Evolutionary conservation across 2,888 invertebrate species (phyloP).

Genomic region (Tenthredo mesomela): DNA sequence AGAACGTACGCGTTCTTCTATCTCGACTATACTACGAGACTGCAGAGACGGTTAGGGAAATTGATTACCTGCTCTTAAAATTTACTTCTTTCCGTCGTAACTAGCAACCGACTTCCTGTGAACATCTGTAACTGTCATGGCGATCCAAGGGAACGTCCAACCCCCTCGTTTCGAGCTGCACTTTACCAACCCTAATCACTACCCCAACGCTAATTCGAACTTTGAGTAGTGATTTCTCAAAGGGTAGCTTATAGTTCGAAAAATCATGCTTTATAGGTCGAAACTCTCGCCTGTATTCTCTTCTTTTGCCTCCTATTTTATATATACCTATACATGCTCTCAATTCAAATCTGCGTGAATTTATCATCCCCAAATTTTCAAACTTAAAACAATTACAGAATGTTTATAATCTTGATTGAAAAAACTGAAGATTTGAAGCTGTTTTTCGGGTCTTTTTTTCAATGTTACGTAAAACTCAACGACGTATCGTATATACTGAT

Average conservation of each 20-base stretch:
- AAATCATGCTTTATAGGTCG: slow-evolving; percentile 9
- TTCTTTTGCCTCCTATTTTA: background rate
- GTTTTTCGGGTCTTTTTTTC: background rate
- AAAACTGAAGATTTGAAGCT: background rate
- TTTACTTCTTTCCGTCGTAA: slow-evolving; percentile 51
- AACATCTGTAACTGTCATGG: slow-evolving; percentile 55
- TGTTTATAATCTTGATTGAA: background rate
- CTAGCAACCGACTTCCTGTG: slow-evolving; percentile 54
- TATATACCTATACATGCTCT: background rate
- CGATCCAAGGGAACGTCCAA: slow-evolving; percentile 58
- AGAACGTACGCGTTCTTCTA: slow-evolving; percentile 30
- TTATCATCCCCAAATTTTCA: background rate
- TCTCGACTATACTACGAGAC: background rate
- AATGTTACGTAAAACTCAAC: background rate
- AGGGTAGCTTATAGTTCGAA: slow-evolving; percentile 41
- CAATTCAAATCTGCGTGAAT: background rate
- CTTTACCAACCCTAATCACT: slow-evolving; percentile 63
- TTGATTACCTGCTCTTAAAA: slow-evolving; percentile 53
- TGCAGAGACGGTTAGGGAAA: slow-evolving; percentile 42
- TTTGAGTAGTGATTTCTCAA: slow-evolving; percentile 61
- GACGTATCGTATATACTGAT: slow-evolving; percentile 5
- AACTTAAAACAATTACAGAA: background rate
- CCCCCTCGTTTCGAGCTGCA: slow-evolving; percentile 60
- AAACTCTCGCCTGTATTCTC: background rate
- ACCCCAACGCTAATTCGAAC: slow-evolving; percentile 59